Percentiles rank a stretch among this genome's conserved stretches.
Conservation (phyloP, 2,888 invertebrate species). For the Pyrrhosoma nymphula region DNA sequence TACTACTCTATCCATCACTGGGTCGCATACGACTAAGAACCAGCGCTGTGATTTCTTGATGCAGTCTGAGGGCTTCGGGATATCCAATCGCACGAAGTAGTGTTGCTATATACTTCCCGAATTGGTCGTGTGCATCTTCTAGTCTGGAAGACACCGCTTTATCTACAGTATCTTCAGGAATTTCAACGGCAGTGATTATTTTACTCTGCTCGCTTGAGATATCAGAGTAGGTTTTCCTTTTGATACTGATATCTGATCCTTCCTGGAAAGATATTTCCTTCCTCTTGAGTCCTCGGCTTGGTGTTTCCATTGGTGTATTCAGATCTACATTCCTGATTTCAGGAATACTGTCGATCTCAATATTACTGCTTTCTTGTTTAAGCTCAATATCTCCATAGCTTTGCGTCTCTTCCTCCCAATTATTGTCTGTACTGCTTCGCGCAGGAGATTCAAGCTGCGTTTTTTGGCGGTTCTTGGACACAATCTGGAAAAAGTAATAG, state of each 20-base stretch:
- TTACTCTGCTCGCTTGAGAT: not conserved
- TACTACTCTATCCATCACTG: too few relatives aligned
- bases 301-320: not conserved
- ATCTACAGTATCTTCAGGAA: not conserved
- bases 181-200: not conserved
- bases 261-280: not conserved
- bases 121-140: not conserved
- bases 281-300: not conserved
- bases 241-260: not conserved
- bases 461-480: not conserved
- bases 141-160: not conserved
- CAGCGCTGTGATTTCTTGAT: not conserved
- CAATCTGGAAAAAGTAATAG: too few relatives aligned
- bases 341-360: not conserved
- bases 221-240: not conserved
- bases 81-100: not conserved
- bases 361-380: not conserved
- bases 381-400: not conserved
- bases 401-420: not conserved
- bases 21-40: not conserved
- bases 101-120: not conserved
- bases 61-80: not conserved
- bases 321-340: not conserved
- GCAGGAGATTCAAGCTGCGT: not conserved
- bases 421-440: not conserved